Evolutionary conservation across 2,888 invertebrate species (phyloP), one percentile per base, ranked within the genome.

Genomic region (Myopa testacea): DNA sequence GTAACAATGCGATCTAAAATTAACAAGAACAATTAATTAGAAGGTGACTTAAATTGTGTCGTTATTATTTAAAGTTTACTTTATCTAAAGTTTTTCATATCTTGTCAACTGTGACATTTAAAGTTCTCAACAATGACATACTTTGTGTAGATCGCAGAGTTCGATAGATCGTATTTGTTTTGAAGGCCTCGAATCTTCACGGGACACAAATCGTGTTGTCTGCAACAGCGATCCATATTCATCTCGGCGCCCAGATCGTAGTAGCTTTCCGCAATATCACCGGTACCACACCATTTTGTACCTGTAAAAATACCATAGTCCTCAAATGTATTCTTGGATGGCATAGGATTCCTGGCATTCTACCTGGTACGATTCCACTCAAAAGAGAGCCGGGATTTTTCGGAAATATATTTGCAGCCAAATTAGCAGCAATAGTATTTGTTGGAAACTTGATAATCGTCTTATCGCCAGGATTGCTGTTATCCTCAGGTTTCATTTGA

Each of bases 261-360:
- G 90, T 95, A 96, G 86, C 93, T 92, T 34, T 92, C 90, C 0
- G 97, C 97, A 82, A 96, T 93, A 88, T 97, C 97, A 0, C 97
- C 97, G 0, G 95, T 94, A 26, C 97, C 97, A 86, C 97, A 98
- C 96, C 96, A 96, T 88, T 96, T 96, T 60, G 96, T 96, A 80
- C 96, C 96, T 96, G 87, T 4, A 12, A 4, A 45, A 37, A 55
- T 55, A 34, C 37, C 16, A 16, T 19, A 55, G 34, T 60, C 45
- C 34, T 6, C 34, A 37, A 65, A 37, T n/a, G 4, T n/a, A 4
- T 1, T 58, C 8, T 1, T 58, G 10, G 16, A n/a, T 34, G 7
- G 4, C 3, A 34, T 6, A 6, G 34, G 1, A 65, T 8, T 3
- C 26, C 6, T 10, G 12, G 58, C 45, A 72, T 72, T 82, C 84